These are phyloP conservation scores for Temnothorax nylanderi DNA, from an alignment of 1,140 invertebrate species.

Conservation along the genomic window DNA sequence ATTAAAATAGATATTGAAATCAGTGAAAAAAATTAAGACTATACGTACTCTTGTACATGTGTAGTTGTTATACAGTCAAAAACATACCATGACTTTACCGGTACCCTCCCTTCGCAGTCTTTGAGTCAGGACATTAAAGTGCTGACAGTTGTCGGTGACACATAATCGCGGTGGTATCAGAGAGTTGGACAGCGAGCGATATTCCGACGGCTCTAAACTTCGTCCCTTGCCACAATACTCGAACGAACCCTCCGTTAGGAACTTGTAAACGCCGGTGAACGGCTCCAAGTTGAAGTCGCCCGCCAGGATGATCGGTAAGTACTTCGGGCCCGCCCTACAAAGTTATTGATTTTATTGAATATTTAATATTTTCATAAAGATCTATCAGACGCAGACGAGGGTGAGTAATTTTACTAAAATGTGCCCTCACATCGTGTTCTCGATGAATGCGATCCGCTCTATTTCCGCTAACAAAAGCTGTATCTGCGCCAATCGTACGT, in stretches of 20 bases:
- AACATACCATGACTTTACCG: constrained; percentile 76
- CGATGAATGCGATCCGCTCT: constrained; percentile 90
- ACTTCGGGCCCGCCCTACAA: constrained; percentile 80
- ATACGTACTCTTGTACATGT: background rate
- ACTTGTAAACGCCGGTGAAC: constrained; percentile 89
- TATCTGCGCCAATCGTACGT: constrained; percentile 95
- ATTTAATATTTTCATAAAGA: background rate
- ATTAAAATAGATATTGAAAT: background rate
- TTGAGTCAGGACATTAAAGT: constrained; percentile 85
- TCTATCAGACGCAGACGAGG: background rate
- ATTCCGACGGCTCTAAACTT: constrained; percentile 74
- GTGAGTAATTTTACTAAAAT: background rate
- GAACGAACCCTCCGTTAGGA: constrained; percentile 89
- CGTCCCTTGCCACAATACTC: constrained; percentile 86
- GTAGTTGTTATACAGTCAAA: background rate
- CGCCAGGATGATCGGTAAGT: constrained; percentile 93
- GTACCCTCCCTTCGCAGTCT: constrained; percentile 78
- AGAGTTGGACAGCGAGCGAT: constrained; percentile 74
- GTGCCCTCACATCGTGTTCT: constrained; percentile 78
- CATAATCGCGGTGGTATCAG: constrained; percentile 86
- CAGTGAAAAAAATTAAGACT: background rate
- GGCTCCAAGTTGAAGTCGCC: constrained; percentile 96
- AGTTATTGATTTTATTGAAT: constrained; percentile 32
- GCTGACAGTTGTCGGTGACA: constrained; percentile 90
- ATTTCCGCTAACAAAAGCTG: constrained; percentile 93